Percentiles rank a stretch among this genome's conserved stretches.
Evolutionary conservation across 2,113 vertebrate species (phyloP).

Genomic region (Carassius carassius): DNA sequence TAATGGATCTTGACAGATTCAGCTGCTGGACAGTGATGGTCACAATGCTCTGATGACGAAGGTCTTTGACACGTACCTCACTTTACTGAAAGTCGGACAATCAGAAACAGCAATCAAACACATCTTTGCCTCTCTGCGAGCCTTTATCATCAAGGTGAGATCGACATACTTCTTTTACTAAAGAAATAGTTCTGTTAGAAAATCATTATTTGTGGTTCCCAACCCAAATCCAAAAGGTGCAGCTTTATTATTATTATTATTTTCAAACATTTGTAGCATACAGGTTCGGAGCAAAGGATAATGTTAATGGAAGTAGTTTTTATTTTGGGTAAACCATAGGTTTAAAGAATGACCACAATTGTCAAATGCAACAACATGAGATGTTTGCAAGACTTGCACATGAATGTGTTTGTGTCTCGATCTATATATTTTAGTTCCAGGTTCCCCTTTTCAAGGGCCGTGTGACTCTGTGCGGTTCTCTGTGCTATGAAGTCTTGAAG

Average conservation of each 20-base stretch:
- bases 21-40: conserved; percentile 89
- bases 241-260: neutral
- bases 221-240: neutral
- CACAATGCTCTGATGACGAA: conserved; percentile 96
- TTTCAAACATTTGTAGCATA: neutral
- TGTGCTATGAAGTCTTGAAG: conserved; percentile 96
- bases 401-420: neutral
- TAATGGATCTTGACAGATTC: conserved; percentile 74
- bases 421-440: conserved; percentile 80
- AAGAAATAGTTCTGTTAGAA: neutral
- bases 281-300: neutral
- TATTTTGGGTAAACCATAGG: neutral
- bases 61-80: conserved; percentile 92
- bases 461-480: conserved; percentile 89
- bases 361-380: conserved; percentile 48
- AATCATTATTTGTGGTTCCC: neutral
- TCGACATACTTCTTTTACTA: neutral
- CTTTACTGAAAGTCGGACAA: conserved; percentile 89
- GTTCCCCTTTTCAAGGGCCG: conserved; percentile 92
- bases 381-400: neutral
- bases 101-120: conserved; percentile 91
- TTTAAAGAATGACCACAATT: conserved; percentile 72
- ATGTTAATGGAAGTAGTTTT: neutral
- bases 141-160: conserved; percentile 92
- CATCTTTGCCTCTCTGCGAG: conserved; percentile 87